Evolutionary conservation across 2,797 vertebrate species (phyloP).

Genomic region (Enteromius afrohamiltoni): DNA sequence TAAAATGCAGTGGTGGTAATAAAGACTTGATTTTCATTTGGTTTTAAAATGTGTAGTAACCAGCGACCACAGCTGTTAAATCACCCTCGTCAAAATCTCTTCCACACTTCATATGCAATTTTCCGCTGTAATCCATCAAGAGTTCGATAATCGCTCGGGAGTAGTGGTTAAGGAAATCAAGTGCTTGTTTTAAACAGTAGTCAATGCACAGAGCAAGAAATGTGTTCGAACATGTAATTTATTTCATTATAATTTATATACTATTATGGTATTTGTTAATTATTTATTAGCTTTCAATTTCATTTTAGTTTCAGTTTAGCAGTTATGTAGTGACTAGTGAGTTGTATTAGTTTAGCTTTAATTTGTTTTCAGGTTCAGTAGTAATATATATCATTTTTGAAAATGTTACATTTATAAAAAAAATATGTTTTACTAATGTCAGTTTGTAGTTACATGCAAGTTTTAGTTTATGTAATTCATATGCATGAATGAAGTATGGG

Average conservation of each 20-base stretch:
- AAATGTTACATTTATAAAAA: neutral
- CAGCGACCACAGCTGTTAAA: neutral
- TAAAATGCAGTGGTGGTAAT: neutral
- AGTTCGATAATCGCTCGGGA: neutral
- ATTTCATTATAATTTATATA: neutral
- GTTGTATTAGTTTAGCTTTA: neutral
- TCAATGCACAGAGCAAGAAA: neutral
- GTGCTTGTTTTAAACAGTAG: too few species aligned
- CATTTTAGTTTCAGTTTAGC: neutral
- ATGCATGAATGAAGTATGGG: neutral
- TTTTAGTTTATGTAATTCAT: neutral
- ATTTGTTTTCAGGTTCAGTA: neutral
- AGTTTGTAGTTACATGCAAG: neutral
- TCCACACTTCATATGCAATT: neutral
- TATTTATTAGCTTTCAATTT: neutral
- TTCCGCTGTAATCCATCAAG: neutral
- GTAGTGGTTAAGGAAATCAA: neutral
- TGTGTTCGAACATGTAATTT: neutral
- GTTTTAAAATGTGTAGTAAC: neutral
- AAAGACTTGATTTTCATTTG: constrained; percentile 18
- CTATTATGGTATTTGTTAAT: neutral
- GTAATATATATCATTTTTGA: too few species aligned
- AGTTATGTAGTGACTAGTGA: neutral
- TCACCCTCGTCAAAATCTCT: neutral
- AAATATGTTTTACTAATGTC: neutral